Evolutionary conservation across 2,113 vertebrate species (phyloP), one percentile per base, ranked within the genome.

Genomic region (Malurus cyaneus): DNA sequence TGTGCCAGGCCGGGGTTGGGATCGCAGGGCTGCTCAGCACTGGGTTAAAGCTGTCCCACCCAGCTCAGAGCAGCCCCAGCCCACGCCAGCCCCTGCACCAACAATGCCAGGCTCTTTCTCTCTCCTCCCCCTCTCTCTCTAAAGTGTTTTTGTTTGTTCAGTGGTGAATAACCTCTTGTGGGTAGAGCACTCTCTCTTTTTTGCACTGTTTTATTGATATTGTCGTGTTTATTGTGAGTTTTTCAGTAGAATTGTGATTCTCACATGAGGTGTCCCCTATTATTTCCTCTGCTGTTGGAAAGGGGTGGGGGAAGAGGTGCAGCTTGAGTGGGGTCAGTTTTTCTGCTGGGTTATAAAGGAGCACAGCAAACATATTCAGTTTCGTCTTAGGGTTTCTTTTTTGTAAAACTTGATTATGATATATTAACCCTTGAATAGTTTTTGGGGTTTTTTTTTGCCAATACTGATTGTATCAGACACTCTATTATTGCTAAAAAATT

Each of bases 41-140:
- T 6, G 49, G 39, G 26, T 11, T 17, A 8, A 6, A 62, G 47
- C 26, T 0, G 1, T 36, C 28, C 24, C 80, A 11, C 3, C 31
- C 25, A 24, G 31, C 31, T 5, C 2, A 6, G 31, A 44, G 39
- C 60, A 34, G 36, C 39, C 31, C 36, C 31, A 2, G 28, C 2
- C 32, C 1, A 3, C 41, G 12, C 4, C 5, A 2, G 44, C 32
- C 47, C 32, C 23, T 4, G 2, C 70, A 12, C 2, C 32, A 57
- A 42, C 53, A 52, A 34, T 26, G 25, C 44, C 44, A 18, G 46
- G 32, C 17, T 67, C 46, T 44, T 21, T 26, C 25, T 50, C 17
- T 31, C 20, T 25, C 31, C 6, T 26, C 4, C 17, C 4, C 11
- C 3, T 12, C 53, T 67, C 52, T 50, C 21, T 65, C 19, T 19